Conservation (phyloP, 2,113 vertebrate genomes). For the Lagopus muta region DNA sequence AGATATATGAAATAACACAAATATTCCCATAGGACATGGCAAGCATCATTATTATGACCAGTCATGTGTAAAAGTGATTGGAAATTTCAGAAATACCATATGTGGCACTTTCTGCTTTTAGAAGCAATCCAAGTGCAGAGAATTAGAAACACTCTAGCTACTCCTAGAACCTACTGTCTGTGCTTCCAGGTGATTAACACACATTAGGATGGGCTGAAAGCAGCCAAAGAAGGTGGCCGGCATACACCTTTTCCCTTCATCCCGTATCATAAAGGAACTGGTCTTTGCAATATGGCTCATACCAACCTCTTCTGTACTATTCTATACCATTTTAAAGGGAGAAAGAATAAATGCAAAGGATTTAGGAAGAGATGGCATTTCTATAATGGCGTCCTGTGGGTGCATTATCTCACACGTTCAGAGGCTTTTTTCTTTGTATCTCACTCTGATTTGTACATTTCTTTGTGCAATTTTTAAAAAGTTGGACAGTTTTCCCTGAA, state of each 20-base stretch:
- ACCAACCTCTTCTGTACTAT: neutral
- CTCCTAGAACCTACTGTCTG: neutral
- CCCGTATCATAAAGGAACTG: neutral
- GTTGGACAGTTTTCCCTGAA: conserved; percentile 36
- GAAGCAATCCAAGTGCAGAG: neutral
- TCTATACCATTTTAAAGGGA: neutral
- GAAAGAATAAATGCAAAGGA: neutral
- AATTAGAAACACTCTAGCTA: neutral
- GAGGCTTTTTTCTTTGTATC: conserved; percentile 25
- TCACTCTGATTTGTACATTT: conserved; percentile 23
- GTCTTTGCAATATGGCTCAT: neutral
- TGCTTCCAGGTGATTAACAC: neutral
- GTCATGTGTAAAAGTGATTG: neutral
- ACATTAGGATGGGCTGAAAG: neutral
- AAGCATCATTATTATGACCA: neutral
- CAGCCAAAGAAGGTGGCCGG: neutral
- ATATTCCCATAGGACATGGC: neutral
- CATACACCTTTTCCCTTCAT: neutral
- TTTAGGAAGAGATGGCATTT: conserved; percentile 45
- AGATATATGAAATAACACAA: neutral
- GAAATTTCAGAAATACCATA: neutral
- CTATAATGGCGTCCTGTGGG: conserved; percentile 1
- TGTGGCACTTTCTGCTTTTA: neutral
- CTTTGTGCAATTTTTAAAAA: conserved; percentile 46
- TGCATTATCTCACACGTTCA: neutral